These are phyloP conservation scores for Portevinia maculata DNA, from an alignment of 2,888 invertebrate genomes.

Conservation along the genomic window DNA sequence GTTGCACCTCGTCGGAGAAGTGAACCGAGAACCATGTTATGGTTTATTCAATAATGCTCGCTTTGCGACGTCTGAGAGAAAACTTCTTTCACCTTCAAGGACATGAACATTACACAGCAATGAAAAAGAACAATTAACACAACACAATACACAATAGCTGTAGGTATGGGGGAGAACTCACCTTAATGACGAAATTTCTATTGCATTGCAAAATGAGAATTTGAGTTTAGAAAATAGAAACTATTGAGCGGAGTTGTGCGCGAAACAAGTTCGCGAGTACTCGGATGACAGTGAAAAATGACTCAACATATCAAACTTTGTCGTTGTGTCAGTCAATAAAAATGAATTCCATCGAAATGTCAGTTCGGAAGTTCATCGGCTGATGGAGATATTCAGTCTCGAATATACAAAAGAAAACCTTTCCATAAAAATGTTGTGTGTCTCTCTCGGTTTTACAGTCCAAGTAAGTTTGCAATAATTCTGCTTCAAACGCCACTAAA, in stretches of 20 bases:
- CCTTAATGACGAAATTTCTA: slow-evolving; percentile 65
- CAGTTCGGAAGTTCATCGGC: not conserved
- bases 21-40: slow-evolving; percentile 63
- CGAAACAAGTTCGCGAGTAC: slow-evolving; percentile 29
- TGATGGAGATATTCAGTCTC: slow-evolving; percentile 1
- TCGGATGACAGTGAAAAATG: not conserved
- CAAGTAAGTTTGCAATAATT: too few species aligned
- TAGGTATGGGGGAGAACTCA: slow-evolving; percentile 45
- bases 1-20: slow-evolving; percentile 58
- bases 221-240: slow-evolving; percentile 39
- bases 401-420: not conserved
- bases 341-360: slow-evolving; percentile 13
- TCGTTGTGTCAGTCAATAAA: slow-evolving; percentile 24
- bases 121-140: not conserved
- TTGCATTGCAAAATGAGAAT: slow-evolving; percentile 57
- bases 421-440: too few species aligned
- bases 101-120: slow-evolving; percentile 46
- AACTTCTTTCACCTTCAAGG: slow-evolving; percentile 66
- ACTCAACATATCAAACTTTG: slow-evolving; percentile 34
- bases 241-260: slow-evolving; percentile 46
- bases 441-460: too few species aligned
- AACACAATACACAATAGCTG: slow-evolving; percentile 5
- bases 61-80: slow-evolving; percentile 41
- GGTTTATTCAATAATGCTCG: slow-evolving; percentile 59
- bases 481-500: too few species aligned